Conservation (phyloP, 2,797 vertebrate species). For the Megalops cyprinoides region DNA sequence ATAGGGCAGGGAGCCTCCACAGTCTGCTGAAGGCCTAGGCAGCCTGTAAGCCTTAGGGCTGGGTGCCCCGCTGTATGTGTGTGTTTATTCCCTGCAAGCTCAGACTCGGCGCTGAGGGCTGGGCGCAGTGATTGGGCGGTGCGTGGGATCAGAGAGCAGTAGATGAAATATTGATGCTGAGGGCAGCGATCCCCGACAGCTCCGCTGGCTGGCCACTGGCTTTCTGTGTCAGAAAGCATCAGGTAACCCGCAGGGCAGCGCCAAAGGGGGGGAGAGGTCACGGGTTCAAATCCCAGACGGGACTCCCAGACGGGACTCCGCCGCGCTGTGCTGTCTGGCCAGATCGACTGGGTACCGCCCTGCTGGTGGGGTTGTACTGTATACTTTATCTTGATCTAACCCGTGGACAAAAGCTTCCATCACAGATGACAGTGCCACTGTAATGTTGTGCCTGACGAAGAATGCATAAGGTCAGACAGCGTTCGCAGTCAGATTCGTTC, state of each 20-base stretch:
- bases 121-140: background rate
- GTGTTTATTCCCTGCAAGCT: background rate
- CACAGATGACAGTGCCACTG: too few relatives aligned
- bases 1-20: too few relatives aligned
- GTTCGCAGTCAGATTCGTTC: too few relatives aligned
- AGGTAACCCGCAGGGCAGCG: slow-evolving; percentile 27
- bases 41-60: too few relatives aligned
- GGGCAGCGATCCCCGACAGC: slow-evolving; percentile 7
- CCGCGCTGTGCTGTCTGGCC: background rate
- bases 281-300: slow-evolving; percentile 7
- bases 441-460: too few relatives aligned
- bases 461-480: too few relatives aligned
- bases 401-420: too few relatives aligned
- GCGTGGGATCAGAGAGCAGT: slow-evolving; percentile 3
- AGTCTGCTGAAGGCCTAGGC: too few relatives aligned
- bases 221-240: slow-evolving; percentile 23
- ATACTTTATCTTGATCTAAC: background rate
- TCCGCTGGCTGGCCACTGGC: slow-evolving; percentile 24
- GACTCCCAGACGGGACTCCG: background rate
- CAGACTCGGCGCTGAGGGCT: background rate
- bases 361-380: background rate
- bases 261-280: background rate
- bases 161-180: slow-evolving; percentile 33
- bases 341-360: background rate
- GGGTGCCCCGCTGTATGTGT: background rate